These are phyloP conservation scores for Mimumesa dahlbomi DNA, from an alignment of 2,888 invertebrate species.

Conservation along the genomic window DNA sequence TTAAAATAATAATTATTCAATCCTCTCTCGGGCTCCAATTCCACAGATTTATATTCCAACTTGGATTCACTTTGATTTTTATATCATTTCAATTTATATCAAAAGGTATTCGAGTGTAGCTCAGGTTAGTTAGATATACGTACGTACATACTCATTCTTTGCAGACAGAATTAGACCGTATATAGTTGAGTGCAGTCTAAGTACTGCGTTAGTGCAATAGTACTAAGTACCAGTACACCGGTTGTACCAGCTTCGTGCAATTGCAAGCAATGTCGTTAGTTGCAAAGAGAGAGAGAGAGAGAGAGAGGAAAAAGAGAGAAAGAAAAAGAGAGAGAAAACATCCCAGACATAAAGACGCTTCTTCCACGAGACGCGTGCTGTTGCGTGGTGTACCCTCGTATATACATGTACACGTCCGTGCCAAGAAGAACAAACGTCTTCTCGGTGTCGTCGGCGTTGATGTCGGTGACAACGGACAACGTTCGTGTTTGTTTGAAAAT, in stretches of 20 bases:
- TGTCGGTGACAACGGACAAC: too few relatives aligned
- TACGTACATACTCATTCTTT: constrained; percentile 22
- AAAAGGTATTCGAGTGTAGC: too few relatives aligned
- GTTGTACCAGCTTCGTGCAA: constrained; percentile 36
- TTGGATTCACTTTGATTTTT: too few relatives aligned
- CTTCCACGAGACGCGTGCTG: constrained; percentile 4
- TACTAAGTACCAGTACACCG: constrained; percentile 18
- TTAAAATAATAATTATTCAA: too few relatives aligned
- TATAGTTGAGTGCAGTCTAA: constrained; percentile 14
- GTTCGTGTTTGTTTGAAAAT: constrained; percentile 36
- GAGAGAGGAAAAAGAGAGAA: too few relatives aligned
- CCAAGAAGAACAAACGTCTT: constrained; percentile 29
- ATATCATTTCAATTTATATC: too few relatives aligned
- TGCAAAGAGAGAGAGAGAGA: constrained; percentile 12
- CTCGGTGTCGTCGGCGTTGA: constrained; percentile 4
- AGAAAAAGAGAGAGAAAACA: constrained; percentile 12
- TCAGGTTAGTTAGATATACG: too few relatives aligned
- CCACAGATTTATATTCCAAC: too few relatives aligned
- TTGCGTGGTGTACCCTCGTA: not conserved
- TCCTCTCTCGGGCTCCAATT: too few relatives aligned
- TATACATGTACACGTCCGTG: constrained; percentile 13
- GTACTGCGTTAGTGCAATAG: constrained; percentile 4
- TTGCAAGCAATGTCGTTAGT: constrained; percentile 28
- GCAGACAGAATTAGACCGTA: constrained; percentile 25
- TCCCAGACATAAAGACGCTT: constrained; percentile 20